Conservation (phyloP, 2,888 invertebrate species). For the Eulithis testata region DNA sequence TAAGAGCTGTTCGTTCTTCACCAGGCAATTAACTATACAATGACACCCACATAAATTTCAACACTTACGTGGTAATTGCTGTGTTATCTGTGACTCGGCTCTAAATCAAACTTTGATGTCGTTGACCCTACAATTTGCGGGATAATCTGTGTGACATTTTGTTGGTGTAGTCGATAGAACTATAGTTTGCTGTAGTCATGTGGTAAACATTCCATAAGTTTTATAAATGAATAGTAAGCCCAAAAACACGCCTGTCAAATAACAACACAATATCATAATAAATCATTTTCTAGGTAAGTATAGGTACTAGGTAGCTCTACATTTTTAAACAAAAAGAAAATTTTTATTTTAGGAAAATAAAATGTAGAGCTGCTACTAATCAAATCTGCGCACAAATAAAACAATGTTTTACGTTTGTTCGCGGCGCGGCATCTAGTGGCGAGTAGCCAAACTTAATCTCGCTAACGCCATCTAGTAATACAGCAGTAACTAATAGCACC, state of each 20-base stretch:
- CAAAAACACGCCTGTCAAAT: neutral
- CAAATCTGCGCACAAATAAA: no score
- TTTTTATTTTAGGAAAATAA: no score
- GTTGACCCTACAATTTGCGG: conserved; percentile 49
- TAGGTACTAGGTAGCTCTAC: no score
- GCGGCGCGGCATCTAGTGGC: conserved; percentile 40
- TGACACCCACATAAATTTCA: conserved; percentile 63
- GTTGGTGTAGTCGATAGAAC: conserved; percentile 22
- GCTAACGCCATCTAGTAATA: conserved; percentile 23
- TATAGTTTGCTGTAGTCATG: conserved; percentile 19
- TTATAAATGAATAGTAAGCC: conserved; percentile 7
- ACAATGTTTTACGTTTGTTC: no score
- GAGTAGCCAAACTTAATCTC: conserved; percentile 33
- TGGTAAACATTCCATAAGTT: conserved; percentile 30
- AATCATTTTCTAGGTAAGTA: neutral
- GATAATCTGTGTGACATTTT: conserved; percentile 31
- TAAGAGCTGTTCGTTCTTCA: conserved; percentile 44
- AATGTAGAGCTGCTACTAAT: no score
- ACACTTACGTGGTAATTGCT: conserved; percentile 22
- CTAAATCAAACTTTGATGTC: conserved; percentile 54
- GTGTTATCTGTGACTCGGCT: conserved; percentile 31
- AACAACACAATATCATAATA: no score
- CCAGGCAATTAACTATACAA: conserved; percentile 60
- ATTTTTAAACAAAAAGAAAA: no score
- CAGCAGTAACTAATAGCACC: neutral